Evolutionary conservation across 2,888 invertebrate genomes (phyloP), one percentile per base, ranked within the genome.

Genomic region (Prosopocoilus inquinatus): DNA sequence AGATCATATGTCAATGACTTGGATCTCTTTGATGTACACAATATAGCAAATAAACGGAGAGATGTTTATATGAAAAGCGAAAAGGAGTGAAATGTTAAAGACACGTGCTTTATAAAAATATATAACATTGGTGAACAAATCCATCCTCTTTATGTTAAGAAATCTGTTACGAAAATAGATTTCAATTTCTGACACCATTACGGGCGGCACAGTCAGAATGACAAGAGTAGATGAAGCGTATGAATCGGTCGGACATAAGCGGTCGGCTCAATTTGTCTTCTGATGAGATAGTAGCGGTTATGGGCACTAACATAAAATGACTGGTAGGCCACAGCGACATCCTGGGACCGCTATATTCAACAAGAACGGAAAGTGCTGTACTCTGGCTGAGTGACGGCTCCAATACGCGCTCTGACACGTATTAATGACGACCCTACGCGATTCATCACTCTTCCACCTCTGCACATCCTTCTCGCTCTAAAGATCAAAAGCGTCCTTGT

Each of bases 401-500:
- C 76, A 76, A 76, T 76, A 76, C 76, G 73, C 70, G 68, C 64
- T 65, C 70, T 75, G 78, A 77, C 78, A 72, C 67, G 72, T 76
- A 78, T 78, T 77, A 77, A 78, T 78, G 78, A 77, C 75, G 73
- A 68, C 67, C 71, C 64, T 59, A 68, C 70, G 71, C 76, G 75
- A 77, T 77, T 76, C 76, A 78, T 77, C 77, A 77, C 76, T 75
- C 76, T 74, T 74, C 70, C 70, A 68, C 70, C 69, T 70, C 71
- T 66, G 66, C 67, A 64, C 68, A 68, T 69, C 65, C 67, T 64
- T 68, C 62, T 62, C 68, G 36, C 38, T 39, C 53, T 28, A 70
- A 70, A 75, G 75, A 78, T 77, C 76, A 75, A 75, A 75, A 73
- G 74, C 74, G 72, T 78, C 73, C 74, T 73, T 74, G 74, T 74